Evolutionary conservation across 2,113 vertebrate species (phyloP), one percentile per base, ranked within the genome.

Genomic region (Nycticryphes semicollaris): DNA sequence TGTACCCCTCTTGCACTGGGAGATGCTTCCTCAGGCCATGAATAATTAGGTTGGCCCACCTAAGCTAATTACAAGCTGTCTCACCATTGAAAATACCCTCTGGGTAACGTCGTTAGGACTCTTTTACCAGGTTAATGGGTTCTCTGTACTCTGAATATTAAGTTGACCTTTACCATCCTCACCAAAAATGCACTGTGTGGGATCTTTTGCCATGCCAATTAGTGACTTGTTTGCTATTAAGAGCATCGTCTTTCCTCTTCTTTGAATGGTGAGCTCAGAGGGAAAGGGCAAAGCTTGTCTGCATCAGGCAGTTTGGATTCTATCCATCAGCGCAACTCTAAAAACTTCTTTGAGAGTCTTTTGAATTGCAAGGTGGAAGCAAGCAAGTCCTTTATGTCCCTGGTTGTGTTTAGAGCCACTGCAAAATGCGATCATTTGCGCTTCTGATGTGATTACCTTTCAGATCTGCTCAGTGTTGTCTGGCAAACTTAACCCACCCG

Each of bases 31-130:
- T 89, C 48, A 79, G 93, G 87, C 86, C 50, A 88, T 78, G 27
- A 74, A n/a, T 87, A 72, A 94, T 95, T 93, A 87, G 84, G 41
- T 28, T 95, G 84, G 69, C 73, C 96, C 66, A 76, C 69, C 88
- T 82, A 30, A 57, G 37, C 79, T 94, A 75, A 86, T 92, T 93
- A 84, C 27, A 79, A 74, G 54, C 64, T 94, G 91, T 62, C 84
- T 92, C 77, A 87, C 84, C 62, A 24, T 73, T 69, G 73, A 53
- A 69, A 93, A 89, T 47, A 51, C 77, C 69, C 57, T 79, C 72
- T 57, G 77, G 90, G 27, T 84, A 92, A 45, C 30, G 2, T 50
- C 35, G 81, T 89, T 77, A 66, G 81, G 89, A 33, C 57, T 92
- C 68, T 89, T 7, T 76, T 20, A 39, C 4, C 48, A 54, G 57